Base-by-base conservation (phyloP, 92 coral and sea anemone genomes). In the Plumapathes pennacea region DNA sequence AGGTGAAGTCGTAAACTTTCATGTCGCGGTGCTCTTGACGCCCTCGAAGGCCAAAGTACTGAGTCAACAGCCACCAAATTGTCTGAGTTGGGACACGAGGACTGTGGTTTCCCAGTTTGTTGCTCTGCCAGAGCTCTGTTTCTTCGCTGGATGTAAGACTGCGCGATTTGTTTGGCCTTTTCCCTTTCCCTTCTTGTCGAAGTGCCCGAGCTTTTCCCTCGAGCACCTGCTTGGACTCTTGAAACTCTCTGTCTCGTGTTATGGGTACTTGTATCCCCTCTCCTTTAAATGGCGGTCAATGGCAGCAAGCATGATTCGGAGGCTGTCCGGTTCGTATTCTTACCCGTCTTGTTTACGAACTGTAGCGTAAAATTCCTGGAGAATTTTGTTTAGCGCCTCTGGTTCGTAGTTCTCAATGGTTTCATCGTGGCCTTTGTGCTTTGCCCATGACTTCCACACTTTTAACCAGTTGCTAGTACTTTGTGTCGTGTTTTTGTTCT, bases 11-110 rank as follows among this genome's bases (percentile, higher is more conserved):
- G 22, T 56, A 75, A 19, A 73, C 88, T 28, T 24, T 43, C 76
- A 80, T 80, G 60, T 61, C 54, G 86, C 57, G 85, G 54, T 79
- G 80, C 34, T 71, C 80, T 23, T 79, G 75, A 40, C 80, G 80
- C 44, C 88, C 88, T 3, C 82, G 72, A 23, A 72, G 68, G 25
- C 76, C 76, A 72, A 79, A 72, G 60, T 80, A 58, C 46, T 72
- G 76, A 15, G 76, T 72, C 32, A 81, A 66, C 36, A 65, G 48
- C 88, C 67, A 81, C 88, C 81, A 81, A 45, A 64, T 49, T 31
- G 82, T 81, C 17, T 71, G 64, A 34, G 51, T 42, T 22, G 57
- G 80, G 39, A 65, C 72, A 48, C 72, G 80, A 27, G 86, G 64
- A 54, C 55, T 72, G 29, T 49, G 48, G 24, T 44, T 62, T n/a